Evolutionary conservation across 2,113 vertebrate species (phyloP).

Genomic region (Mus musculus): GRCm39 chr1:115606001-115606500

Average conservation of each 20-base stretch:
- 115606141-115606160: neutral
- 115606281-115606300: neutral
- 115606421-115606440: neutral
- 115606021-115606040: neutral
- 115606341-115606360: neutral
- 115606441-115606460: neutral
- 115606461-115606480: neutral
- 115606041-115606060: neutral
- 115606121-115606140: neutral
- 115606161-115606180: neutral
- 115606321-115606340: neutral
- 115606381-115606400: neutral
- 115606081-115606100: neutral
- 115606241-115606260: neutral
- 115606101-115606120: neutral
- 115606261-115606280: neutral
- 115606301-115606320: too few relatives aligned
- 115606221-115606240: neutral
- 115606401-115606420: neutral
- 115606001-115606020: neutral
- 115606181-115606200: neutral
- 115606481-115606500: neutral
- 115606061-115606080: conserved; percentile 23
- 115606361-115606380: neutral
- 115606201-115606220: neutral